Evolutionary conservation across 2,113 vertebrate genomes (phyloP).

Genomic region (Dunckerocampus dactyliophorus): DNA sequence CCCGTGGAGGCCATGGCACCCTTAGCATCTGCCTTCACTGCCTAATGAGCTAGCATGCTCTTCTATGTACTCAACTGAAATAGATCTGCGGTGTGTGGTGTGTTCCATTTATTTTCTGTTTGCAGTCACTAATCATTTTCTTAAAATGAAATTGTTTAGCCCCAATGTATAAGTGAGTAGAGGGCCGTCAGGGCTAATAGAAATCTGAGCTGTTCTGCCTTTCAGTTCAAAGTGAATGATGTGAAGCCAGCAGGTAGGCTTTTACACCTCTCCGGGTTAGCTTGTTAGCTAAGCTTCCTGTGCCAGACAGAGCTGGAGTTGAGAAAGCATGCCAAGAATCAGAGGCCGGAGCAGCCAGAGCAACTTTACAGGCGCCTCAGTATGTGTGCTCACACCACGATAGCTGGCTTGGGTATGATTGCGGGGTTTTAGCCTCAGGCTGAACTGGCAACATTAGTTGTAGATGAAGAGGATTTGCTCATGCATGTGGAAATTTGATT

Average conservation of each 20-base stretch:
- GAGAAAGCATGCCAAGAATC: constrained; percentile 53
- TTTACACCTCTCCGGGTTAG: constrained; percentile 46
- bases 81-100: too few species aligned
- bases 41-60: too few species aligned
- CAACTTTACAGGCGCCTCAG: constrained; percentile 35
- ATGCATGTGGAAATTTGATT: constrained; percentile 9
- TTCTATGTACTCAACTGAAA: too few species aligned
- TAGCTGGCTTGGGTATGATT: constrained; percentile 39
- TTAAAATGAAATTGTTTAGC: too few species aligned
- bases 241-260: constrained; percentile 61
- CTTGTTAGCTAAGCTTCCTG: constrained; percentile 55
- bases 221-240: constrained; percentile 36
- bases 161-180: constrained; percentile 2
- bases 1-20: too few species aligned
- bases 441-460: constrained; percentile 23
- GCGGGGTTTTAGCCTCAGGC: constrained; percentile 30
- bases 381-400: constrained; percentile 44
- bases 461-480: constrained; percentile 23
- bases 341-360: constrained; percentile 45
- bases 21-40: too few species aligned
- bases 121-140: too few species aligned
- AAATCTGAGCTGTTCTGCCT: constrained; percentile 32
- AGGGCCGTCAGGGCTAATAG: constrained; percentile 16
- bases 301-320: constrained; percentile 31
- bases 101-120: too few species aligned